phyloP scores from a whole-genome alignment of 1,140 invertebrate genomes.

The Eurosta solidaginis region DNA sequence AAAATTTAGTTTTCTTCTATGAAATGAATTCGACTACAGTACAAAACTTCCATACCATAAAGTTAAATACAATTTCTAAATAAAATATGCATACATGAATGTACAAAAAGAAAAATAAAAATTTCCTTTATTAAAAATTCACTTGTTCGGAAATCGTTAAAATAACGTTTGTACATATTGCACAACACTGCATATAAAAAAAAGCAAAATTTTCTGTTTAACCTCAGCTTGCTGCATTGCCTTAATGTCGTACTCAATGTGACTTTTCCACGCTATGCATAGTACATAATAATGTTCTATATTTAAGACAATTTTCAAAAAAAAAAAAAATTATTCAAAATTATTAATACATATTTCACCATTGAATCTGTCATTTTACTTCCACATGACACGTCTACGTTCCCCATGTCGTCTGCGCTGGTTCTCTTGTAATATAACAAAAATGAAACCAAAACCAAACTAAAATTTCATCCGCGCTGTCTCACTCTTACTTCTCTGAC shows the following conservation, averaged over 20 bases:
- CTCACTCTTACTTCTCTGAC: neutral
- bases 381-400: no score
- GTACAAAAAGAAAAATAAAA: no score
- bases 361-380: conserved; percentile 25
- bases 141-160: no score
- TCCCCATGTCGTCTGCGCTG: conserved; percentile 4
- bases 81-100: no score
- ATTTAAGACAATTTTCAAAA: neutral
- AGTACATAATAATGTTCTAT: neutral
- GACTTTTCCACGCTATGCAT: neutral
- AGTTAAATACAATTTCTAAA: no score
- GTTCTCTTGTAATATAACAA: neutral
- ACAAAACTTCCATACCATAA: no score
- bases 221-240: conserved; percentile 8
- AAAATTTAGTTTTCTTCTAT: no score
- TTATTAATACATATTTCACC: conserved; percentile 14
- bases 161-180: neutral
- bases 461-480: neutral
- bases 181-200: neutral
- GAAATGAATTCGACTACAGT: no score
- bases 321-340: neutral
- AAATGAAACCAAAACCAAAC: neutral
- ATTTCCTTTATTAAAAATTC: no score
- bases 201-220: neutral
- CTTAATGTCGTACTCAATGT: conserved; percentile 28